These are phyloP conservation scores for Drosophila infuscata DNA, from an alignment of 2,888 invertebrate species.

Conservation along the genomic window DNA sequence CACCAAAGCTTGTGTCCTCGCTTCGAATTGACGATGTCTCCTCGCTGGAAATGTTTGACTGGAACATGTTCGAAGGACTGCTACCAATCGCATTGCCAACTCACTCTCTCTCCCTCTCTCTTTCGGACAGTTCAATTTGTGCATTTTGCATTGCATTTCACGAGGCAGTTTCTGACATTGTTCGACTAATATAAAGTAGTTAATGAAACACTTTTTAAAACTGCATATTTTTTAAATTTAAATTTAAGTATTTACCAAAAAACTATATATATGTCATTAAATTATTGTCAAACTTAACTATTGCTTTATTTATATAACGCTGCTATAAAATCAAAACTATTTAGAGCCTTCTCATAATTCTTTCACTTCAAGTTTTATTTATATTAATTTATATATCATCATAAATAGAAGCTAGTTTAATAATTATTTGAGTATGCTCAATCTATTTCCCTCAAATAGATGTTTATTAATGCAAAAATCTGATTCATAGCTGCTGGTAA, in stretches of 20 bases:
- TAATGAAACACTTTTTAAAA: neutral
- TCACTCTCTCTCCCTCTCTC: neutral
- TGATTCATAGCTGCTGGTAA: conserved; percentile 4
- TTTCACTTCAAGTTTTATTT: neutral
- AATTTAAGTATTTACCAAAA: neutral
- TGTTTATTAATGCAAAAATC: neutral
- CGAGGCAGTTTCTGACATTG: neutral
- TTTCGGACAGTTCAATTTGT: conserved; percentile 41
- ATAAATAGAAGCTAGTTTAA: neutral
- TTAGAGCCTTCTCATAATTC: neutral
- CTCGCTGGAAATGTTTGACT: conserved; percentile 39
- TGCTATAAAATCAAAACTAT: neutral
- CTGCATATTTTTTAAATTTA: neutral
- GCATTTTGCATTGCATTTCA: conserved; percentile 12
- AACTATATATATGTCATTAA: neutral
- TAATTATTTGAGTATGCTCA: neutral
- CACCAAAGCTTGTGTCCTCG: conserved; percentile 50
- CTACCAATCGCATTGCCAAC: conserved; percentile 39
- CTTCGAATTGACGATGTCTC: conserved; percentile 8
- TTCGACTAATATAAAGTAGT: neutral
- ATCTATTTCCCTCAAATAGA: neutral
- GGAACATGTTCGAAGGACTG: conserved; percentile 26
- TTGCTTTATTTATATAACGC: neutral
- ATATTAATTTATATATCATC: neutral
- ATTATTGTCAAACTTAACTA: neutral